Evolutionary conservation across 1,140 invertebrate genomes (phyloP), one percentile per base, ranked within the genome.

Genomic region (Drosophila tristis): DNA sequence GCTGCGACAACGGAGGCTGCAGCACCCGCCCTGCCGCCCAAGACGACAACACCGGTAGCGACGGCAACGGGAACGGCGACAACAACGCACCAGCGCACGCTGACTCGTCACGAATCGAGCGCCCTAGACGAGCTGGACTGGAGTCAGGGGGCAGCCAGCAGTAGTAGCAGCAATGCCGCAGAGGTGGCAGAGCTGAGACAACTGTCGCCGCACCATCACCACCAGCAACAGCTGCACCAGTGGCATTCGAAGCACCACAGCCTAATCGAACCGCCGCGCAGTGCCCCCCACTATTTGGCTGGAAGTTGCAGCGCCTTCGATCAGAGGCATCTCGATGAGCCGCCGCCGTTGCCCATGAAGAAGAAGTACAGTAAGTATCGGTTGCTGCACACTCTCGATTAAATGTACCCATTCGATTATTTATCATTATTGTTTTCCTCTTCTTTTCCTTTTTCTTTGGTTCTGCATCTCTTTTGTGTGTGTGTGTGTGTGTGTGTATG

Each of bases 291-390:
- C 13, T 58, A 70, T 26, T 51, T 80, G 50, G 71, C 75, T 6
- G 79, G 60, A 2, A 82, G 82, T 55, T 76, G 72, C 53, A 75
- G 62, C 44, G 76, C 65, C 15, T 78, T 80, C 9, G 79, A 84
- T 91, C 65, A 68, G 66, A 74, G 92, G 80, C 79, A 94, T 78
- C 7, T 79, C 49, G 94, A 93, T 48, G 94, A 95, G 91, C 97
- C 97, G 57, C 97, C 97, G 45, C 97, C 97, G 50, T 93, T 98
- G 64, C 97, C 97, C 23, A 94, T 96, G 0, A 98, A 98, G 93
- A 98, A 97, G 92, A 96, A 96, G 92, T 96, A 98, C 93, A 98
- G 97, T 98, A 95, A 97, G 96, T 39, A 13, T 96, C 91, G 81
- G 58, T 68, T 62, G 54, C 54, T 48, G 67, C 67, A 72, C 74